A percentile compares a stretch with the other conserved stretches of the same genome.
phyloP scores from a whole-genome alignment of 2,113 vertebrate genomes.

The Garra rufa region DNA sequence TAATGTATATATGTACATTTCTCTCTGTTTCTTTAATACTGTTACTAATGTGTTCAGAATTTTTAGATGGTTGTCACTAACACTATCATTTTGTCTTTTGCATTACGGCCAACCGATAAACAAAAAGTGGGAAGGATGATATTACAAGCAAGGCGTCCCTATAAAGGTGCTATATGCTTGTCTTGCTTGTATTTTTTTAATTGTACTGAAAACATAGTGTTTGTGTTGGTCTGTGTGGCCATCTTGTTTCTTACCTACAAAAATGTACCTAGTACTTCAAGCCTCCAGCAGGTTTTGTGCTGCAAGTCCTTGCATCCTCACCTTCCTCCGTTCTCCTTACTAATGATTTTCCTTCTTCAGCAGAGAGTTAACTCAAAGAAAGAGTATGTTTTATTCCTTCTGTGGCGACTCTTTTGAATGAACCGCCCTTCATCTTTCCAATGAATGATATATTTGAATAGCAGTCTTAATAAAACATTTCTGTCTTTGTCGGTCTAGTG shows the following conservation, averaged over 20 bases:
- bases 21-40: neutral
- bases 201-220: neutral
- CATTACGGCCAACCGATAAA: neutral
- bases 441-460: neutral
- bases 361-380: constrained; percentile 54
- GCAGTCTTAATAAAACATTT: neutral
- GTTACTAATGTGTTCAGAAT: neutral
- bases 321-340: neutral
- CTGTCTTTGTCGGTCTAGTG: constrained; percentile 74
- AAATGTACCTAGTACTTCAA: neutral
- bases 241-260: constrained; percentile 19
- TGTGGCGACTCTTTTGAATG: constrained; percentile 4
- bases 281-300: neutral
- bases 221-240: neutral
- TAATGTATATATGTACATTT: neutral
- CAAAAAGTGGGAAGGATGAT: neutral
- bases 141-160: neutral
- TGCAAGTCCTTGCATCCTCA: neutral
- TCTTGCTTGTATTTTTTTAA: neutral
- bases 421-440: neutral
- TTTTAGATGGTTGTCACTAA: neutral
- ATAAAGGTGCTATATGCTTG: neutral
- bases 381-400: constrained; percentile 49
- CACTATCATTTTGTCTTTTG: neutral
- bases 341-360: constrained; percentile 41